Evolutionary conservation across 2,113 vertebrate genomes (phyloP).

Genomic region (Grus americana): DNA sequence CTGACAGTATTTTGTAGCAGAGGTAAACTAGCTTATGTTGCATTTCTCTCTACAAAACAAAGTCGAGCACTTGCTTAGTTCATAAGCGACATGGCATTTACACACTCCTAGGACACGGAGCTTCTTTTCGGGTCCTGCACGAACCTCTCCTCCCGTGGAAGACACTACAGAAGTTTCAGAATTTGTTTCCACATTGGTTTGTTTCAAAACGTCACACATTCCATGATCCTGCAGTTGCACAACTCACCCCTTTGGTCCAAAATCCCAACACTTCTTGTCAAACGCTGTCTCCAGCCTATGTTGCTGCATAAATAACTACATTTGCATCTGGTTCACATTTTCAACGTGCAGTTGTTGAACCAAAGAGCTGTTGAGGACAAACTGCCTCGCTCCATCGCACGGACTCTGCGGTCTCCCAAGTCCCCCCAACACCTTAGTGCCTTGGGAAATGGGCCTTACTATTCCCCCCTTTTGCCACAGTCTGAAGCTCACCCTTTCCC

Average conservation of each 20-base stretch:
- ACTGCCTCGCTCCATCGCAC: fast-evolving
- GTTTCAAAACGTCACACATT: background rate
- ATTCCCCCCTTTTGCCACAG: no score
- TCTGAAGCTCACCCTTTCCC: background rate
- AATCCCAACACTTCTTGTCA: background rate
- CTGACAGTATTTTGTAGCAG: background rate
- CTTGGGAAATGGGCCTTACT: fast-evolving
- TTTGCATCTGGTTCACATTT: slow-evolving; percentile 16
- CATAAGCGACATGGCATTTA: background rate
- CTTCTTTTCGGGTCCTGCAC: background rate
- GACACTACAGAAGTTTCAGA: background rate
- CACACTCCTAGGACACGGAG: fast-evolving
- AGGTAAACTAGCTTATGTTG: background rate
- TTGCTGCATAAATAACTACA: background rate
- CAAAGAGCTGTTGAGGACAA: background rate
- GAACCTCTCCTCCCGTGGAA: background rate
- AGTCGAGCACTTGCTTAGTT: background rate
- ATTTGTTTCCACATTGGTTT: background rate
- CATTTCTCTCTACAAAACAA: background rate
- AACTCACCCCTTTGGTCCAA: slow-evolving; percentile 1
- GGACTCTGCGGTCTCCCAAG: fast-evolving
- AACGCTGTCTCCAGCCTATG: background rate
- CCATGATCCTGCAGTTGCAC: fast-evolving
- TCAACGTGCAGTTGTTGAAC: background rate
- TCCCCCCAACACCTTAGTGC: background rate